phyloP scores from a whole-genome alignment of 2,797 vertebrate species.

The Gallinago nigripennis region DNA sequence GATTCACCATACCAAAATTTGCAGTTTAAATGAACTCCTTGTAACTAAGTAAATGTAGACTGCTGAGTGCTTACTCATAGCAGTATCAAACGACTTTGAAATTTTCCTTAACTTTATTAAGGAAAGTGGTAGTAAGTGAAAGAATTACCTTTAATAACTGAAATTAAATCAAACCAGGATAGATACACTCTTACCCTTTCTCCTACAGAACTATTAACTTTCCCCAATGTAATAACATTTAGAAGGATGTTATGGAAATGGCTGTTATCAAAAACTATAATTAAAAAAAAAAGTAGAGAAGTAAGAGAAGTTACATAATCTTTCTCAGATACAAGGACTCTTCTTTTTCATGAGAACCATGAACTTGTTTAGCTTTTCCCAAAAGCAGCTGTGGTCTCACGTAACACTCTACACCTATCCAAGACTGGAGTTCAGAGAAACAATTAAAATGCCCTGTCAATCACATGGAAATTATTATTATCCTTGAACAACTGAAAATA shows the following conservation, averaged over 20 bases:
- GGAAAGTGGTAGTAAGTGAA: neutral
- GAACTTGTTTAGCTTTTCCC: neutral
- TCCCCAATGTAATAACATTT: neutral
- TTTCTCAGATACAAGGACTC: neutral
- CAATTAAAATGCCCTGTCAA: neutral
- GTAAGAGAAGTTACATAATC: neutral
- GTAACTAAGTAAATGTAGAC: neutral
- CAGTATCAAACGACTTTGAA: neutral
- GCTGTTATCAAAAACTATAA: neutral
- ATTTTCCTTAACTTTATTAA: neutral
- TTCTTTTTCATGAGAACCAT: neutral
- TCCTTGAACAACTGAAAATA: neutral
- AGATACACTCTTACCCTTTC: neutral
- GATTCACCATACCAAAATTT: neutral
- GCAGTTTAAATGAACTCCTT: neutral
- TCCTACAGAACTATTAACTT: neutral
- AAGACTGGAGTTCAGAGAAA: neutral
- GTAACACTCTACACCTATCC: neutral
- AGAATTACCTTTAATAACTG: neutral
- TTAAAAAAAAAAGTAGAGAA: neutral
- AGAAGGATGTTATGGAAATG: neutral
- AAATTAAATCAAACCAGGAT: neutral
- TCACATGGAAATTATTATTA: neutral
- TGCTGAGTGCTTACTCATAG: neutral
- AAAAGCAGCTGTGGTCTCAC: neutral